Evolutionary conservation across 2,113 vertebrate species (phyloP), one percentile per base, ranked within the genome.

Genomic region (Carassius gibelio): DNA sequence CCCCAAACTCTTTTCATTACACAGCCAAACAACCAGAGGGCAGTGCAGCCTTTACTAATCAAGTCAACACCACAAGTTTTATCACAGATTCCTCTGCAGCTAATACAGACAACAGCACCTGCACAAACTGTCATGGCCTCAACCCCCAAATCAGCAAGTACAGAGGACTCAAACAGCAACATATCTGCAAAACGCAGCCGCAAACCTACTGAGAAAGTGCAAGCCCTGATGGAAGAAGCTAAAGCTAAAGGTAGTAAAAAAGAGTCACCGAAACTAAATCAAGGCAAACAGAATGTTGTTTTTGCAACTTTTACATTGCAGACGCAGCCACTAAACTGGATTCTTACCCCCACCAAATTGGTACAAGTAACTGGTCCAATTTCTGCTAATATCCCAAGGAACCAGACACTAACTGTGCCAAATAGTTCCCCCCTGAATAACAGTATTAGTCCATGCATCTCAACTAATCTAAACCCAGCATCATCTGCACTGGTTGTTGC

Each of bases 261-360:
- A 74, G 8, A 30, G 62, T 14, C 55, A 17, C 3, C 6, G 42
- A 59, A 84, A 82, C 75, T 68, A 42, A 30, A 78, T 14, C 5
- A 42, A 21, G 36, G 14, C 6, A 38, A 83, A n/a, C 5, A 23
- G 14, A 34, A 34, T 76, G 42, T 5, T 57, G 23, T 10, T 13
- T 3, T 55, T 4, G 21, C 38, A 3, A 48, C 71, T 13, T 14
- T 74, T 66, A 42, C 76, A 83, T 48, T 89, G 34, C 59, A 86
- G 75, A 15, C 69, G 36, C 61, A 81, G 8, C 76, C 86, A 8
- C 79, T 95, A 5, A 92, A 88, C 0, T 96, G 92, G 95, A 84
- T 97, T 0, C 68, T 97, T 48, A 93, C 94, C 0, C 86, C 95
- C 0, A 88, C 91, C 23, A 93, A 93, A 1, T 76, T 95, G 42